These are phyloP conservation scores for Oncorhynchus masou DNA, from an alignment of 2,113 vertebrate genomes.

Conservation along the genomic window DNA sequence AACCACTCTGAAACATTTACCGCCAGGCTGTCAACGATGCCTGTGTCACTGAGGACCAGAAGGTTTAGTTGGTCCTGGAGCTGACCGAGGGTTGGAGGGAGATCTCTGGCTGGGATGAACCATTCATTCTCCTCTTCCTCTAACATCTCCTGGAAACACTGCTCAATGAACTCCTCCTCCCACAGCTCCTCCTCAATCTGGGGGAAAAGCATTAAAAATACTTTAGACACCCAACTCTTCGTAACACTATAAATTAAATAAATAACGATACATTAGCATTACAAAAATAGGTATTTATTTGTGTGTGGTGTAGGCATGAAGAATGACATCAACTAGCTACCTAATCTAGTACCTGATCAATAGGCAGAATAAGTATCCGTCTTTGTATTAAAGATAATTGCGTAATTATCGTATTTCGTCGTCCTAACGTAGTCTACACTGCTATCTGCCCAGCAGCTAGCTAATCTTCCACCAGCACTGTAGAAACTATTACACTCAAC, in stretches of 20 bases:
- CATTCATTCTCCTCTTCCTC: slow-evolving; percentile 90
- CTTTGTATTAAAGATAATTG: too few relatives aligned
- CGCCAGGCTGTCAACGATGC: slow-evolving; percentile 80
- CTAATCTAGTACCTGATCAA: background rate
- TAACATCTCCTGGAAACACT: slow-evolving; percentile 91
- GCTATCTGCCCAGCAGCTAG: too few relatives aligned
- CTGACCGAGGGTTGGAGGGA: slow-evolving; percentile 80
- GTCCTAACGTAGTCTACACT: too few relatives aligned
- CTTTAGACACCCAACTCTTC: background rate
- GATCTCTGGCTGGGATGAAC: slow-evolving; percentile 92
- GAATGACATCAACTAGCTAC: too few relatives aligned
- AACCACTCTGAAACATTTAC: slow-evolving; percentile 56
- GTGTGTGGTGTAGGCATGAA: too few relatives aligned
- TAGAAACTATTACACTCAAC: too few relatives aligned
- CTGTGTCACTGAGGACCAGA: slow-evolving; percentile 81
- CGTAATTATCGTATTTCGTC: too few relatives aligned
- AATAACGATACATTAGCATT: too few relatives aligned
- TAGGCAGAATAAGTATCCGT: background rate
- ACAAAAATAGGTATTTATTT: too few relatives aligned
- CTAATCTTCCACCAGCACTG: too few relatives aligned
- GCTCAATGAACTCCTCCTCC: slow-evolving; percentile 94
- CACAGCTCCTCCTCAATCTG: slow-evolving; percentile 92
- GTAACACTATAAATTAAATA: too few relatives aligned
- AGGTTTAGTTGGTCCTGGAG: slow-evolving; percentile 86
- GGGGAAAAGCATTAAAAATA: background rate